Conservation (phyloP, 2,888 invertebrate genomes). For the Cordilura impudica region DNA sequence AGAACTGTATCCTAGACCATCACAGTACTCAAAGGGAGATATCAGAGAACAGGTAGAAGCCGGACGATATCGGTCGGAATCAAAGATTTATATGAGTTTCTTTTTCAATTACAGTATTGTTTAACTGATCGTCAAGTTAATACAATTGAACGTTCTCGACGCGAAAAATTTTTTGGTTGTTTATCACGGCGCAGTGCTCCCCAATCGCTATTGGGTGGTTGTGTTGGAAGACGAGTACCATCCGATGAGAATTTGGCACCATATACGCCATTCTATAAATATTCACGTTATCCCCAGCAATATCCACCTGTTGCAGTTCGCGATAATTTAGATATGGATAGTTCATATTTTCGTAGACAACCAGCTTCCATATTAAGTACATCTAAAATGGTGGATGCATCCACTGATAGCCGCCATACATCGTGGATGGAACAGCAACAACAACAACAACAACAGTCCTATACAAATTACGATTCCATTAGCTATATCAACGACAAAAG, state of each 20-base stretch:
- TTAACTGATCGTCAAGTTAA: conserved; percentile 93
- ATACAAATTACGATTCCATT: conserved; percentile 67
- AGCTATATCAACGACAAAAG: conserved; percentile 70
- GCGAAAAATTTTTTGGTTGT: conserved; percentile 88
- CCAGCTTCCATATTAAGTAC: conserved; percentile 86
- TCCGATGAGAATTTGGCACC: conserved; percentile 93
- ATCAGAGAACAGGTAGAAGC: conserved; percentile 87
- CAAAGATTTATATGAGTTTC: background rate
- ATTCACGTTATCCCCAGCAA: conserved; percentile 80
- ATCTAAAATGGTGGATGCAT: conserved; percentile 70
- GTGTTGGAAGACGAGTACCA: conserved; percentile 90
- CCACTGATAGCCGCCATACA: conserved; percentile 78
- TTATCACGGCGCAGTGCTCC: conserved; percentile 80
- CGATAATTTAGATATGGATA: conserved; percentile 81
- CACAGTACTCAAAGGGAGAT: conserved; percentile 87
- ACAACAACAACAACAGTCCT: conserved; percentile 38
- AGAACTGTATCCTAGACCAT: conserved; percentile 76
- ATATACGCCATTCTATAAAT: conserved; percentile 89
- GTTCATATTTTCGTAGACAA: conserved; percentile 88
- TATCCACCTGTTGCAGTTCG: conserved; percentile 22
- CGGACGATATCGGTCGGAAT: background rate
- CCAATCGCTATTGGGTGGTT: conserved; percentile 89
- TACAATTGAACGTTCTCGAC: conserved; percentile 81
- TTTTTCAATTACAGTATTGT: conserved; percentile 83
- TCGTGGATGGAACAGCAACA: conserved; percentile 83